Base-by-base conservation (phyloP, 2,113 vertebrate species). In the Pardalotus punctatus region DNA sequence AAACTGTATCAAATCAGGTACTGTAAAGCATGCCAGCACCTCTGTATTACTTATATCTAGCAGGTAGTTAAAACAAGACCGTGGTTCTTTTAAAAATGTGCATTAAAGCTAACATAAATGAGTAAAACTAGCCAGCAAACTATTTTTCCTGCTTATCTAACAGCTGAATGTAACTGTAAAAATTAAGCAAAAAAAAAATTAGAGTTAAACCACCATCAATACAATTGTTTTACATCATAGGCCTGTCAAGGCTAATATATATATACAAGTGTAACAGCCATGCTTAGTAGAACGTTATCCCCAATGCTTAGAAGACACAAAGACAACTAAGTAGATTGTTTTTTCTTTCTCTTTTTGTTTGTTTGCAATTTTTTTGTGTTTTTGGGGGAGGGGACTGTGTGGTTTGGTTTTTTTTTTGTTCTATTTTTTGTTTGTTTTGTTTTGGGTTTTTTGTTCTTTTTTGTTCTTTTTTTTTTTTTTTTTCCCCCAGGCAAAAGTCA, bases 251-350 rank as follows among this genome's bases (percentile, higher is more conserved):
- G 99, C 98, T 98, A 97, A 98, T 99, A 99, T 99, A 96, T 97
- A 98, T 97, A 98, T 99, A 99, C 99, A 99, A 98, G 98, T 98
- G 98, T 98, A 99, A 98, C 98, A 98, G 98, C 99, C 99, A 99
- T 99, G 99, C 99, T 99, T 98, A 98, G 97, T 98, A 98, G 98
- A 98, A 98, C 98, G 97, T 98, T 98, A 98, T 98, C 98, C 99
- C 98, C 98, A 99, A 99, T 99, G 98, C 98, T 98, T 98, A 98
- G 97, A 98, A 99, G 99, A 98, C 99, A 99, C 99, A 99, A 99
- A 99, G 98, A 99, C 99, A 98, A 99, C 97, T 98, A 97, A 98
- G 98, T 98, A 97, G 97, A 98, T 97, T 92, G 91, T 57, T 89
- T 70, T 92, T 85, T 91, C 91, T 96, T 91, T 45, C 25, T 86